A percentile compares a stretch with the other conserved stretches of the same genome.
These are phyloP conservation scores for Elegia similella DNA, from an alignment of 2,888 invertebrate species.

Conservation along the genomic window DNA sequence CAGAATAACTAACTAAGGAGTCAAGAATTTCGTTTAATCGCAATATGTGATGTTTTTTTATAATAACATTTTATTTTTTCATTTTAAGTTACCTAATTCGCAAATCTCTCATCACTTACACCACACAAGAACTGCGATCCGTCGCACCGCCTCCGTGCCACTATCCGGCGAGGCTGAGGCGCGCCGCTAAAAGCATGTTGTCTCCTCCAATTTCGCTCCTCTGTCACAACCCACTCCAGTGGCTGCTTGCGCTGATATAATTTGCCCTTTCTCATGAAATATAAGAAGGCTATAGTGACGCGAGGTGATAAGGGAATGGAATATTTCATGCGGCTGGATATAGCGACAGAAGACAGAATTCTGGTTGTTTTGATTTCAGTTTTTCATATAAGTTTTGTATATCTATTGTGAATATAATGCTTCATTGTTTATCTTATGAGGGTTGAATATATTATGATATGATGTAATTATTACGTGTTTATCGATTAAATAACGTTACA, in stretches of 20 bases:
- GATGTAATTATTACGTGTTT: no score
- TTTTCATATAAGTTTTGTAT: slow-evolving; percentile 14
- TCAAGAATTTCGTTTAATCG: no score
- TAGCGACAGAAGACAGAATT: neutral
- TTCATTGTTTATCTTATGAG: neutral
- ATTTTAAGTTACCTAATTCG: neutral
- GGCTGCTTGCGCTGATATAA: slow-evolving; percentile 52
- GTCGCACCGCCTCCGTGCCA: slow-evolving; percentile 41
- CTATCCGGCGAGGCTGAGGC: slow-evolving; percentile 45
- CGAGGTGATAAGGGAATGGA: slow-evolving; percentile 34
- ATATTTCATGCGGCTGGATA: slow-evolving; percentile 30
- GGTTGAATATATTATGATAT: no score
- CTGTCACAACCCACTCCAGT: slow-evolving; percentile 56
- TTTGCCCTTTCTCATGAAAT: slow-evolving; percentile 59
- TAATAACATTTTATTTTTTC: neutral
- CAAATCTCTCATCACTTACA: slow-evolving; percentile 28
- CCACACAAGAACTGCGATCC: slow-evolving; percentile 43
- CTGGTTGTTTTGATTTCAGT: slow-evolving; percentile 10
- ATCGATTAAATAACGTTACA: no score
- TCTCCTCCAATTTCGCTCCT: slow-evolving; percentile 66
- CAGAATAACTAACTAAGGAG: no score
- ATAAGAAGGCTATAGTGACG: slow-evolving; percentile 41
- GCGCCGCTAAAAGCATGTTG: slow-evolving; percentile 75
- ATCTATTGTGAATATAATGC: neutral
- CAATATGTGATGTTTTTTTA: no score